These are phyloP conservation scores for Pipistrellus kuhlii DNA, from an alignment of 2,797 vertebrate species.

Conservation along the genomic window DNA sequence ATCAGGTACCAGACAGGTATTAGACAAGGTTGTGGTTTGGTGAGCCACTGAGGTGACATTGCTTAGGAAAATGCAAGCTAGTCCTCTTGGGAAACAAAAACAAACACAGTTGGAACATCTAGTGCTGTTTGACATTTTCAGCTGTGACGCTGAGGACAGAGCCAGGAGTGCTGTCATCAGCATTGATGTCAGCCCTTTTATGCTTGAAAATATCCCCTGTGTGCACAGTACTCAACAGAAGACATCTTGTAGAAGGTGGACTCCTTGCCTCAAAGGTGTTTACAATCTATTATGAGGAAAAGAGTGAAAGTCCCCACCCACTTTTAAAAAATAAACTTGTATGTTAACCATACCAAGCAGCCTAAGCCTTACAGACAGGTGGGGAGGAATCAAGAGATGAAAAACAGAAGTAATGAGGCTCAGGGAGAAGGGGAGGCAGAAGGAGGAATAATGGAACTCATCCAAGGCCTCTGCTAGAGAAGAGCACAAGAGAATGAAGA, in stretches of 20 bases:
- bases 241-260: not conserved
- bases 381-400: not conserved
- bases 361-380: not conserved
- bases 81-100: slow-evolving; percentile 78
- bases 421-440: not conserved
- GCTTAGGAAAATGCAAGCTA: slow-evolving; percentile 6
- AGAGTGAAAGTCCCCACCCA: not conserved
- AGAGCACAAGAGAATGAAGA: not conserved
- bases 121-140: slow-evolving; percentile 69
- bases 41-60: not conserved
- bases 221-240: not conserved
- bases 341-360: not conserved
- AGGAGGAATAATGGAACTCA: not conserved
- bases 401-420: not conserved
- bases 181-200: not conserved
- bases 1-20: not conserved
- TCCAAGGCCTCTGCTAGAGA: not conserved
- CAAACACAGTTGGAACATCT: slow-evolving; percentile 75
- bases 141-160: slow-evolving; percentile 32
- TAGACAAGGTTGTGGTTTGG: not conserved
- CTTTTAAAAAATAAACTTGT: not conserved
- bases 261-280: not conserved
- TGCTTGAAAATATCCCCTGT: not conserved
- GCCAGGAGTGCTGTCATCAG: not conserved
- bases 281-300: not conserved